Percentiles rank a stretch among this genome's conserved stretches.
These are phyloP conservation scores for Manduca sexta DNA, from an alignment of 1,140 invertebrate genomes.

Conservation along the genomic window DNA sequence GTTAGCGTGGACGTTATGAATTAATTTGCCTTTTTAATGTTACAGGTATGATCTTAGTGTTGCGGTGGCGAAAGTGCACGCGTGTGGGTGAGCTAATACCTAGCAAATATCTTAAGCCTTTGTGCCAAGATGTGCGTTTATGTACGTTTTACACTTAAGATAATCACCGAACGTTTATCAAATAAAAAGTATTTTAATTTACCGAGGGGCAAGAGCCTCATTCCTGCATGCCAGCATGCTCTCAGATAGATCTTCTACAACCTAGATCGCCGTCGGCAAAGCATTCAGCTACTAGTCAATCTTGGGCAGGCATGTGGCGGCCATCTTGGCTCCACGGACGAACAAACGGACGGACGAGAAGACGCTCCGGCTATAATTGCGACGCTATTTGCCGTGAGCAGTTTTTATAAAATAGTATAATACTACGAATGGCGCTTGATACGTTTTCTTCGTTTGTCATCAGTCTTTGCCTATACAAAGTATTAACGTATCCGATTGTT, in stretches of 20 bases:
- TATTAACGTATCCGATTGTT: neutral
- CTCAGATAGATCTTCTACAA: conserved; percentile 43
- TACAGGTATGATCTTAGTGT: neutral
- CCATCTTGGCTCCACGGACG: conserved; percentile 43
- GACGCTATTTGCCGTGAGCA: conserved; percentile 43
- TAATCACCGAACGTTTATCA: conserved; percentile 50
- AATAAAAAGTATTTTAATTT: conserved; percentile 66
- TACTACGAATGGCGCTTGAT: conserved; percentile 16
- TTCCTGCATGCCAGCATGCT: conserved; percentile 42
- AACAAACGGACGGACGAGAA: conserved; percentile 46
- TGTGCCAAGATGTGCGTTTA: conserved; percentile 1
- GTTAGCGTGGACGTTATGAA: neutral
- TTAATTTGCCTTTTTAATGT: neutral
- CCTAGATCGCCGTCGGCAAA: conserved; percentile 58
- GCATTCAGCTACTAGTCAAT: conserved; percentile 67
- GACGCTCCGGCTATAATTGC: conserved; percentile 58
- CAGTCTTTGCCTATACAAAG: neutral
- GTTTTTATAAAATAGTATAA: conserved; percentile 48
- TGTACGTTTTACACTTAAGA: conserved; percentile 29
- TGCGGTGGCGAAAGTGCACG: no score
- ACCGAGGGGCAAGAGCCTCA: conserved; percentile 46
- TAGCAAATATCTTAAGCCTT: no score
- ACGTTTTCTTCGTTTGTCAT: conserved; percentile 1
- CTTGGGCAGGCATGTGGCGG: conserved; percentile 59
- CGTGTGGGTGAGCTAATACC: no score